Percentiles rank a stretch among this genome's conserved stretches.
Conservation (phyloP, 1,140 invertebrate species). For the Drosophila persimilis region DNA sequence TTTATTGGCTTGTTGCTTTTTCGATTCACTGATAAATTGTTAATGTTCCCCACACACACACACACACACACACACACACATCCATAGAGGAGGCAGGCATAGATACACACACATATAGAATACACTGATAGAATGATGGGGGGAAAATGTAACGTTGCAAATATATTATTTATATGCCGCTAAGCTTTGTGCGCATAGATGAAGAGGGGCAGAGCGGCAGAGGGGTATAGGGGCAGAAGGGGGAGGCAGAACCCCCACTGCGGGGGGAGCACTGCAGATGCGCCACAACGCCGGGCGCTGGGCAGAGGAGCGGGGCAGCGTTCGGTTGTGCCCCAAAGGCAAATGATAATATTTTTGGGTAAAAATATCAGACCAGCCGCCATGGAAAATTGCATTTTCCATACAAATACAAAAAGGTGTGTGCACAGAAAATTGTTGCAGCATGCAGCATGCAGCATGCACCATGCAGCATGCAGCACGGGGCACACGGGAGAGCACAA, state of each 20-base stretch:
- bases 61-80: constrained; percentile 24
- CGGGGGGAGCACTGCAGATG: constrained; percentile 20
- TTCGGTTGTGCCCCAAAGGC: background rate
- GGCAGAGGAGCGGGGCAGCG: background rate
- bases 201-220: background rate
- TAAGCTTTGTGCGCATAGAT: constrained; percentile 67
- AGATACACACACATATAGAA: too few relatives aligned
- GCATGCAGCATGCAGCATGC: background rate
- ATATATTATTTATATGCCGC: constrained; percentile 77
- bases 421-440: constrained; percentile 43
- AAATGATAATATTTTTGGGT: constrained; percentile 47
- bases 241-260: constrained; percentile 11
- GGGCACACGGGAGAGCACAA: background rate
- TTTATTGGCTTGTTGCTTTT: constrained; percentile 79
- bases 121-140: constrained; percentile 8
- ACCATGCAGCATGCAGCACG: background rate
- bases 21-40: constrained; percentile 77
- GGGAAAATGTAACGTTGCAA: constrained; percentile 71
- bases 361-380: constrained; percentile 17
- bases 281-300: background rate
- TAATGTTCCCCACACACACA: constrained; percentile 61
- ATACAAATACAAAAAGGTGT: constrained; percentile 3
- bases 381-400: constrained; percentile 41
- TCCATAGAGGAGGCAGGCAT: too few relatives aligned
- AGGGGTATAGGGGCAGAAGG: background rate